phyloP scores from a whole-genome alignment of 2,888 invertebrate genomes.

The Corbicula japonica region DNA sequence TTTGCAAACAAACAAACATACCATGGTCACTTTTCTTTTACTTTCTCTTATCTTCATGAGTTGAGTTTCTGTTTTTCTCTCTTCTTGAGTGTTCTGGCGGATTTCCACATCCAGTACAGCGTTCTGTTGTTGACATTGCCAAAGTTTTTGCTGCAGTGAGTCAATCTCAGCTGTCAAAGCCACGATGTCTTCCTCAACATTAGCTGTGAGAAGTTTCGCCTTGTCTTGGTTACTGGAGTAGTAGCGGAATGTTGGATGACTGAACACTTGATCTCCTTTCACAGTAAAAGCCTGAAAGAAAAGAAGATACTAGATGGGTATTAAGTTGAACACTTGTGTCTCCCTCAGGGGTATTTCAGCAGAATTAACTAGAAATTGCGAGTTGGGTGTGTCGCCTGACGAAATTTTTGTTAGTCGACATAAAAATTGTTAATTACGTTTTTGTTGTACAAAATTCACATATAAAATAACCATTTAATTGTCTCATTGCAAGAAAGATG shows the following conservation, averaged over 20 bases:
- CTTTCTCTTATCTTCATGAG: conserved; percentile 78
- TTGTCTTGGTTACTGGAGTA: conserved; percentile 79
- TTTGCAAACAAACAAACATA: too few relatives aligned
- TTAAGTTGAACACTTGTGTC: too few relatives aligned
- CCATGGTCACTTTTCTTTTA: conserved; percentile 68
- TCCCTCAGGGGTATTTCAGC: too few relatives aligned
- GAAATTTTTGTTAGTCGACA: too few relatives aligned
- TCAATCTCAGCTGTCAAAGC: conserved; percentile 52
- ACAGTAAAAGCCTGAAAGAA: conserved; percentile 83
- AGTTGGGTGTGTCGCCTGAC: too few relatives aligned
- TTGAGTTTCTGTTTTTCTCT: conserved; percentile 73
- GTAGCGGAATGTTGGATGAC: conserved; percentile 82
- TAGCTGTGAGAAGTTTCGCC: conserved; percentile 79
- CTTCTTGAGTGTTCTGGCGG: conserved; percentile 72
- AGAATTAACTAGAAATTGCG: too few relatives aligned
- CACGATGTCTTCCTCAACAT: conserved; percentile 82
- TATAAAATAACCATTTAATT: too few relatives aligned
- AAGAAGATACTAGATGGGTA: too few relatives aligned
- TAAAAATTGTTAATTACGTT: too few relatives aligned
- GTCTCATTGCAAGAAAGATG: too few relatives aligned
- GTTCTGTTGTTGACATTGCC: conserved; percentile 47
- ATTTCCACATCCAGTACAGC: conserved; percentile 65
- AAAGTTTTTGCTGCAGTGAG: conserved; percentile 48
- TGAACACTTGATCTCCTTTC: conserved; percentile 82
- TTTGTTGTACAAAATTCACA: too few relatives aligned